Evolutionary conservation across 35 echinoderm and acorn worm species (phyloP), one percentile per base, ranked within the genome.

Genomic region (Holothuria glaberrima): DNA sequence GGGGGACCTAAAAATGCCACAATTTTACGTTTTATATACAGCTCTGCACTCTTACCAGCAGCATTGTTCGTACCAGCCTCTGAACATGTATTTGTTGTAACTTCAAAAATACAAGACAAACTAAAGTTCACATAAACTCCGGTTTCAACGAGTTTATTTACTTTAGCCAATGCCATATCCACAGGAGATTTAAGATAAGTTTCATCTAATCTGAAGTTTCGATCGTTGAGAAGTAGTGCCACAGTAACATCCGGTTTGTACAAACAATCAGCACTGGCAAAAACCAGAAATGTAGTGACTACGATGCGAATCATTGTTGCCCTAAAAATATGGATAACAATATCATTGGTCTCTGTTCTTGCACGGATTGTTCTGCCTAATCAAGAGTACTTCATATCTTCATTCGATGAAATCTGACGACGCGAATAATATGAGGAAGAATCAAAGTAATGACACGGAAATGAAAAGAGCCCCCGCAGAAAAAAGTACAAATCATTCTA

Each of bases 1-100:
- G 71, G 80, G 20, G 84, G 91, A 13, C 94, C 94, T 7, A 96
- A 17, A 75, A 93, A 93, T 5, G 54, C 82, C 17, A 75, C 48
- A 17, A 96, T 41, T 14, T 66, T 31, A 22, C 73, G 24, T 0
- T 14, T 20, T 13, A 76, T 58, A 18, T 71, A 68, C 18, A 93
- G 21, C 6, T 82, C 61, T 12, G 88, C 69, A 33, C 26, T 29
- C 18, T 69, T 27, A 10, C 66, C 66, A 27, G 14, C 66, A 14
- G 66, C 66, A 22, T 30, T 27, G 66, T 30, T 69, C 66, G 6
- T 30, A 4, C 66, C 66, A 69, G 10, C 5, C 66, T 27, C 24
- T 30, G 66, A 69, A 33, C 66, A 69, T 19, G 31, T 28, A 18
- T n/a, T 27, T 6, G 24, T 27, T 33, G 66, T 69, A 13, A 30